phyloP scores from a whole-genome alignment of 37 sponge, comb jelly and placozoan genomes.

The Corticium candelabrum region DNA sequence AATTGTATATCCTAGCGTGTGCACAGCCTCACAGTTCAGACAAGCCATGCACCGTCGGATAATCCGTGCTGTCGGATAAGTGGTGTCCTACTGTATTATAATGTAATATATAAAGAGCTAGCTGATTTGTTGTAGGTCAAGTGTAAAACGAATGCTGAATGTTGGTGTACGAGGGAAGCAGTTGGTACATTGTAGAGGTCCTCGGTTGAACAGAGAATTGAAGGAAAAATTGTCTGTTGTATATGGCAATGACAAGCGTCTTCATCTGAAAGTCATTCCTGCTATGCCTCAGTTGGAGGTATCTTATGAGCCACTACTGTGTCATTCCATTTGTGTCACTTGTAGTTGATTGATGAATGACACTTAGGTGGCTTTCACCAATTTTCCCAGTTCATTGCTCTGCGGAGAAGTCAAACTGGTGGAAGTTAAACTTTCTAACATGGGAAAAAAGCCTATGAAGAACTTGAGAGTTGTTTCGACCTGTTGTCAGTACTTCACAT shows the following conservation, averaged over 20 bases:
- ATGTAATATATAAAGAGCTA: too few relatives aligned
- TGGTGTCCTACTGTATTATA: too few relatives aligned
- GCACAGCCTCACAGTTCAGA: too few relatives aligned
- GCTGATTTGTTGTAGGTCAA: background rate
- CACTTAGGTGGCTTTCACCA: background rate
- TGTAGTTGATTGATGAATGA: background rate
- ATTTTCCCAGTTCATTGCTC: background rate
- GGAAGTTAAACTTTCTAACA: background rate
- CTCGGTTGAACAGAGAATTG: slow-evolving; percentile 43
- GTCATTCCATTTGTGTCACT: too few relatives aligned
- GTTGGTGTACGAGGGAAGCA: slow-evolving; percentile 1
- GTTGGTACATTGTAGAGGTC: slow-evolving; percentile 16
- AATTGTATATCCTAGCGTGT: too few relatives aligned
- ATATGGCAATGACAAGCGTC: slow-evolving; percentile 56
- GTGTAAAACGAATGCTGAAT: background rate
- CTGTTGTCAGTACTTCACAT: background rate
- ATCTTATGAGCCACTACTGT: too few relatives aligned
- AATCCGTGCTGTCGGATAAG: too few relatives aligned
- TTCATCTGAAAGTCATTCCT: slow-evolving; percentile 50
- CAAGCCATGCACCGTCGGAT: too few relatives aligned
- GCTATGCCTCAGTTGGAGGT: slow-evolving; percentile 64
- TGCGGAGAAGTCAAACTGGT: slow-evolving; percentile 2
- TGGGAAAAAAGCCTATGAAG: background rate
- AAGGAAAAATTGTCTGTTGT: slow-evolving; percentile 21
- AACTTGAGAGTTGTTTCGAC: background rate